These are phyloP conservation scores for Desoria tigrina DNA, from an alignment of 2,888 invertebrate species.

Conservation along the genomic window DNA sequence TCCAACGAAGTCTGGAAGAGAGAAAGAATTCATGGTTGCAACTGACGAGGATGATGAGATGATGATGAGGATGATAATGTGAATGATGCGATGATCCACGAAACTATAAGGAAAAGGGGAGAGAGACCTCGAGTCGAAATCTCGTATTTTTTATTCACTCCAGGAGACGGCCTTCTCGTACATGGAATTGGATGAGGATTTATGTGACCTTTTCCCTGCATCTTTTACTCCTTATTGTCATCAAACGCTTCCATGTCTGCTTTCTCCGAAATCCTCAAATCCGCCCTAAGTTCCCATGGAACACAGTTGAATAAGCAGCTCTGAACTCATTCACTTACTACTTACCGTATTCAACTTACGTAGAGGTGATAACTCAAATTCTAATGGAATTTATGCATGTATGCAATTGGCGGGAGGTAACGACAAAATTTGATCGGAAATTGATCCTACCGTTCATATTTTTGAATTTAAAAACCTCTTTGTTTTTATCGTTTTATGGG, in stretches of 20 bases:
- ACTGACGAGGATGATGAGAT: not conserved
- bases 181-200: conserved; percentile 31
- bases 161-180: not conserved
- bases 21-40: too few species aligned
- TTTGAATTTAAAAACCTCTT: too few species aligned
- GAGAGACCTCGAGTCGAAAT: not conserved
- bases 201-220: conserved; percentile 30
- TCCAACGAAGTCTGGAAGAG: too few species aligned
- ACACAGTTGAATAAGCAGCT: not conserved
- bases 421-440: too few species aligned
- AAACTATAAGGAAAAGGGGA: too few species aligned
- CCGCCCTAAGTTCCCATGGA: not conserved
- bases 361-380: not conserved
- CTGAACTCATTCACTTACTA: not conserved
- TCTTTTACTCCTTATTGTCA: conserved; percentile 17
- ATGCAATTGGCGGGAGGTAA: too few species aligned
- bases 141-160: conserved; percentile 4
- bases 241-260: conserved; percentile 6
- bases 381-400: too few species aligned
- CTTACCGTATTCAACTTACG: not conserved
- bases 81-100: conserved; percentile 4
- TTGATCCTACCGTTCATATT: too few species aligned
- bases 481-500: too few species aligned
- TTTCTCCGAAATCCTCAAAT: not conserved
- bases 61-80: conserved; percentile 3